Conservation (phyloP, 2,888 invertebrate species). For the Trissoscelio sp. region DNA sequence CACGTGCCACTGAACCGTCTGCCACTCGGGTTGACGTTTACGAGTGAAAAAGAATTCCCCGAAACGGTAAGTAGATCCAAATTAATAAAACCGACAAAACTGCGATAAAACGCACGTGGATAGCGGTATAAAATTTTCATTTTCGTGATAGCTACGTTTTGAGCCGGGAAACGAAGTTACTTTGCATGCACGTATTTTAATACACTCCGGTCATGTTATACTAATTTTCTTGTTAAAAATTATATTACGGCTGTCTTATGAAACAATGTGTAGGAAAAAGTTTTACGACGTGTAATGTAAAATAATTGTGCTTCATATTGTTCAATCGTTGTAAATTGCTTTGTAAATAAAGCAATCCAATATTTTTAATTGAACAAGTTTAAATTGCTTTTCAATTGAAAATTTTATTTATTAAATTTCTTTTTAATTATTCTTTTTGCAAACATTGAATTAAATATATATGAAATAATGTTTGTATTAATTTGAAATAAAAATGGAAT, state of each 20-base stretch:
- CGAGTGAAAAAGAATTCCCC: conserved; percentile 38
- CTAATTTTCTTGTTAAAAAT: conserved; percentile 32
- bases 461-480: neutral
- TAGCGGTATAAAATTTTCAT: conserved; percentile 20
- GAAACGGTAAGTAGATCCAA: conserved; percentile 22
- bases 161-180: conserved; percentile 1
- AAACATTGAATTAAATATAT: too few species aligned
- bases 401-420: too few species aligned
- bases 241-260: neutral
- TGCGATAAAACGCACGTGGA: conserved; percentile 28
- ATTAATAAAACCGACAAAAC: conserved; percentile 45
- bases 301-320: too few species aligned
- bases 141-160: conserved; percentile 30
- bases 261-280: neutral
- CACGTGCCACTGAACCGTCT: conserved; percentile 60
- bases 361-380: too few species aligned
- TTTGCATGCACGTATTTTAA: conserved; percentile 29
- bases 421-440: too few species aligned
- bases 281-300: too few species aligned
- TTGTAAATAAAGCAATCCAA: too few species aligned
- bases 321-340: too few species aligned
- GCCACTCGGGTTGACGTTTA: conserved; percentile 37
- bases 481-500: too few species aligned
- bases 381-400: too few species aligned
- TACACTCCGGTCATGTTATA: conserved; percentile 12